Evolutionary conservation across 2,888 invertebrate species (phyloP).

Genomic region (Aleiodes leptofemur): DNA sequence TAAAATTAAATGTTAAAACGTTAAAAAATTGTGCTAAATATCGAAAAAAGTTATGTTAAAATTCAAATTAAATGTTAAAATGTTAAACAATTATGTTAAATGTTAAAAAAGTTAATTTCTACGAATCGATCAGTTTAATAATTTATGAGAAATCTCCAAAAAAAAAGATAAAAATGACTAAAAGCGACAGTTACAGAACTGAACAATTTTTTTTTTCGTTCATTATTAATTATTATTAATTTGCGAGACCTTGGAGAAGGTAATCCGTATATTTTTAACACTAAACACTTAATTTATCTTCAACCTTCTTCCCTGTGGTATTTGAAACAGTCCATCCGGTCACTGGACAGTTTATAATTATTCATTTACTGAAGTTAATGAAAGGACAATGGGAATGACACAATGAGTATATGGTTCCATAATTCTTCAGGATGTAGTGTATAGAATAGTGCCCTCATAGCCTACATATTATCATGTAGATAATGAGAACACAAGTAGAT

Average conservation of each 20-base stretch:
- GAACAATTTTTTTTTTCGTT: neutral
- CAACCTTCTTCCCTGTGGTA: constrained; percentile 66
- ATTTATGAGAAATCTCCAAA: too few species aligned
- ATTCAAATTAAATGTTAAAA: too few species aligned
- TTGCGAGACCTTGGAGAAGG: constrained; percentile 65
- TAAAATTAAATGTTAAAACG: too few species aligned
- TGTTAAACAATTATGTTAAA: too few species aligned
- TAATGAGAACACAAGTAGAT: constrained; percentile 52
- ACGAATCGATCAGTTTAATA: too few species aligned
- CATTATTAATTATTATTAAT: neutral
- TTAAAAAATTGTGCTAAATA: too few species aligned
- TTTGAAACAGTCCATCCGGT: constrained; percentile 59
- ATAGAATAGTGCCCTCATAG: constrained; percentile 65
- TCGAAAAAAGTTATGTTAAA: too few species aligned
- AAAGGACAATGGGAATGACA: constrained; percentile 69
- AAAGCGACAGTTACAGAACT: too few species aligned
- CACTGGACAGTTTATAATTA: constrained; percentile 71
- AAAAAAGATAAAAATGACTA: too few species aligned
- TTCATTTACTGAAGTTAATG: constrained; percentile 70
- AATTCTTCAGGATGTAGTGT: constrained; percentile 16
- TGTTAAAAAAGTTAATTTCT: too few species aligned
- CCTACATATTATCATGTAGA: constrained; percentile 70
- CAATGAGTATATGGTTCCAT: constrained; percentile 54
- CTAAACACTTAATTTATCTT: constrained; percentile 59
- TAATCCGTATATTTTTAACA: constrained; percentile 60